Conservation (phyloP, 2,888 invertebrate species). For the Schizotus pectinicornis region DNA sequence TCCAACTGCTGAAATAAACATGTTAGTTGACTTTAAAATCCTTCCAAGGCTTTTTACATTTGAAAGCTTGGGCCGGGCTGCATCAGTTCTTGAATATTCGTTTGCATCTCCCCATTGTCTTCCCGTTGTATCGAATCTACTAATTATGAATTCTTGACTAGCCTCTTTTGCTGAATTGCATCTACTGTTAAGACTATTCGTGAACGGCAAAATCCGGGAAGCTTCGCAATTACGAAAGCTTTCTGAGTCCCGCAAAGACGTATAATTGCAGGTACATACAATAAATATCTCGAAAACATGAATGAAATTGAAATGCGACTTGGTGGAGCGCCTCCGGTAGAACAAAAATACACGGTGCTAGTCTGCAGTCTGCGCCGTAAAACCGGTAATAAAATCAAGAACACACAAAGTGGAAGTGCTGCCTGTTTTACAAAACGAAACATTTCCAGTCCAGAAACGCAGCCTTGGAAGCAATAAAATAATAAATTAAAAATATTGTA, state of each 20-base stretch:
- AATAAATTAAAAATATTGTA: conserved; percentile 23
- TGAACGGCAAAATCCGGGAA: no score
- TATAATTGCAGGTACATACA: conserved; percentile 6
- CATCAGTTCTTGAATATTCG: no score
- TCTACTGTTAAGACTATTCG: no score
- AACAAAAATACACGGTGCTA: conserved; percentile 7
- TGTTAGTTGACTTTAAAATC: no score
- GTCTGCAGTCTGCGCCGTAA: conserved; percentile 15
- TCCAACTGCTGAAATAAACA: no score
- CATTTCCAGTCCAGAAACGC: conserved; percentile 1
- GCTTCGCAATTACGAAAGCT: background rate
- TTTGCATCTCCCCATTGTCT: no score
- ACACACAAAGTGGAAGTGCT: conserved; percentile 20
- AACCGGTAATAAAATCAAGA: conserved; percentile 24
- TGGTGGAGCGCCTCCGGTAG: background rate
- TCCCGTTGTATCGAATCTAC: no score
- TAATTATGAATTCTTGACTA: no score
- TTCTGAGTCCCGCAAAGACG: background rate
- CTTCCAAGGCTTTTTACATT: no score
- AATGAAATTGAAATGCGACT: conserved; percentile 5
- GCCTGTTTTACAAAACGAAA: conserved; percentile 16
- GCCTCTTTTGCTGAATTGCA: no score
- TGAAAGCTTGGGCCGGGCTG: no score
- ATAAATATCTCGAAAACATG: conserved; percentile 4
- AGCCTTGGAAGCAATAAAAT: conserved; percentile 14